These are phyloP conservation scores for Scleropages formosus DNA, from an alignment of 2,797 vertebrate species.

Conservation along the genomic window DNA sequence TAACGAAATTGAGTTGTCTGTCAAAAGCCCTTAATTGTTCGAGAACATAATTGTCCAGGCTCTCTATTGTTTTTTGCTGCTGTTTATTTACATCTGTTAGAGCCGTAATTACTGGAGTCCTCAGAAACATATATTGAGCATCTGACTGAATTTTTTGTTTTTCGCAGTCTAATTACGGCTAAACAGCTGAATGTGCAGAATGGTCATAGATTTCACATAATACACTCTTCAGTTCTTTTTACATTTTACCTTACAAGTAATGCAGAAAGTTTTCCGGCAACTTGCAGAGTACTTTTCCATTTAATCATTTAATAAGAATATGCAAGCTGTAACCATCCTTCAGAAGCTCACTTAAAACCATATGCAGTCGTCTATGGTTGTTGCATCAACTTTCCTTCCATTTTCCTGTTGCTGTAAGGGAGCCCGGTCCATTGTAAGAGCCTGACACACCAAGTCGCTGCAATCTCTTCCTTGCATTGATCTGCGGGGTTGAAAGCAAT, in stretches of 20 bases:
- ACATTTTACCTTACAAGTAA: not conserved
- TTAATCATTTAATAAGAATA: constrained; percentile 29
- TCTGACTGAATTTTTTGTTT: too few species aligned
- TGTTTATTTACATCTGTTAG: constrained; percentile 8
- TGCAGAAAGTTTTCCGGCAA: too few species aligned
- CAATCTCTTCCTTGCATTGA: constrained; percentile 7
- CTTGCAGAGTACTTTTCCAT: not conserved
- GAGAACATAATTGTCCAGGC: not conserved
- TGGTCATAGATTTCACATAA: not conserved
- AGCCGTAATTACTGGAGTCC: not conserved
- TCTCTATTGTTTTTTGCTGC: not conserved
- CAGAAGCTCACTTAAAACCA: constrained; percentile 36
- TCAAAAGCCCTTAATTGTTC: not conserved
- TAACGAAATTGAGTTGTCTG: constrained; percentile 12
- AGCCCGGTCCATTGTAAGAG: constrained; percentile 30
- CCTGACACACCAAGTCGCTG: constrained; percentile 29
- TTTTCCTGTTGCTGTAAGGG: constrained; percentile 26
- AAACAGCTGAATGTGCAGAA: not conserved
- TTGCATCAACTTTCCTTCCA: too few species aligned
- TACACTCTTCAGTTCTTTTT: not conserved
- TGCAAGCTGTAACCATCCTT: not conserved
- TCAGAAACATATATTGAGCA: not conserved
- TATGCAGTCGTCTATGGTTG: constrained; percentile 41
- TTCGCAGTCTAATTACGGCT: not conserved
- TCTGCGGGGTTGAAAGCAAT: constrained; percentile 3